These are phyloP conservation scores for Drosophila anceps DNA, from an alignment of 2,888 invertebrate genomes.

Conservation along the genomic window DNA sequence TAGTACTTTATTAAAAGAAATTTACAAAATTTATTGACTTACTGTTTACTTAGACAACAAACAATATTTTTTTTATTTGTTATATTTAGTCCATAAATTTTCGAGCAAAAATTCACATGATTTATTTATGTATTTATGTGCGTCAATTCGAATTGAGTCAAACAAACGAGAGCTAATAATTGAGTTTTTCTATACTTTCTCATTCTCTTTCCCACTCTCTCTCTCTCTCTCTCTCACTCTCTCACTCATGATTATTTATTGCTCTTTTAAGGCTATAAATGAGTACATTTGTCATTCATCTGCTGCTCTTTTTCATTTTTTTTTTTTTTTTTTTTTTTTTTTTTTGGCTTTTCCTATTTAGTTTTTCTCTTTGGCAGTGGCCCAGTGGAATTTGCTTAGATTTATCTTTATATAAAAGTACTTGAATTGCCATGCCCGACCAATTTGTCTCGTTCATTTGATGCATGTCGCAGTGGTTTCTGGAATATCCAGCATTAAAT, in stretches of 20 bases:
- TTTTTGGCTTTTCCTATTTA: conserved; percentile 7
- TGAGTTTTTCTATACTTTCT: conserved; percentile 37
- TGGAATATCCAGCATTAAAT: conserved; percentile 40
- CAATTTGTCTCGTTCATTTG: conserved; percentile 66
- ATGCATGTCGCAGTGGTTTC: conserved; percentile 48
- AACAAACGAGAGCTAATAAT: conserved; percentile 40
- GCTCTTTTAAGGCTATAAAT: conserved; percentile 21
- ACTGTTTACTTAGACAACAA: background rate
- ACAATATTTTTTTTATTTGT: background rate
- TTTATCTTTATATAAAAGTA: conserved; percentile 40
- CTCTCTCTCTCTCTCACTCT: conserved; percentile 9
- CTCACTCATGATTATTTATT: conserved; percentile 57
- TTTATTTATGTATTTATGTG: conserved; percentile 44
- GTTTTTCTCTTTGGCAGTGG: conserved; percentile 13
- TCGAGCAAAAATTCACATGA: conserved; percentile 7
- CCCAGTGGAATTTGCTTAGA: conserved; percentile 24
- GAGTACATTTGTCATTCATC: conserved; percentile 54
- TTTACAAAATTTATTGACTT: background rate
- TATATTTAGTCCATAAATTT: conserved; percentile 17
- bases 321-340: conserved; percentile 1
- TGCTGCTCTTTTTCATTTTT: conserved; percentile 12
- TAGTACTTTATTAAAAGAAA: background rate
- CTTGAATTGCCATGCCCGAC: conserved; percentile 38
- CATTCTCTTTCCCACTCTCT: background rate
- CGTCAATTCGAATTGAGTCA: conserved; percentile 37